These are phyloP conservation scores for pig (Sus scrofa) DNA, from an alignment of 2,113 vertebrate genomes.

Conservation along the genomic window T2T-Sscrofa CM000824.6:146490001-146490500, in stretches of 20 bases:
- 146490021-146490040: neutral
- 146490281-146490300: neutral
- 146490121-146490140: neutral
- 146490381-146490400: neutral
- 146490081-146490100: neutral
- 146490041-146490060: neutral
- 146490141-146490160: neutral
- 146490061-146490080: neutral
- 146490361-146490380: neutral
- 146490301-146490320: slow-evolving; percentile 6
- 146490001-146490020: neutral
- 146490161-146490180: neutral
- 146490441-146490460: neutral
- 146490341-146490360: neutral
- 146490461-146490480: neutral
- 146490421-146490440: neutral
- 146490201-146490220: neutral
- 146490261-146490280: neutral
- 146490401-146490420: neutral
- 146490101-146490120: neutral
- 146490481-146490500: neutral
- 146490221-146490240: neutral
- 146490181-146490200: neutral
- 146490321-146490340: neutral
- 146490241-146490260: neutral